These are phyloP conservation scores for Caerostris darwini DNA, from an alignment of 1,140 invertebrate species.

Conservation along the genomic window DNA sequence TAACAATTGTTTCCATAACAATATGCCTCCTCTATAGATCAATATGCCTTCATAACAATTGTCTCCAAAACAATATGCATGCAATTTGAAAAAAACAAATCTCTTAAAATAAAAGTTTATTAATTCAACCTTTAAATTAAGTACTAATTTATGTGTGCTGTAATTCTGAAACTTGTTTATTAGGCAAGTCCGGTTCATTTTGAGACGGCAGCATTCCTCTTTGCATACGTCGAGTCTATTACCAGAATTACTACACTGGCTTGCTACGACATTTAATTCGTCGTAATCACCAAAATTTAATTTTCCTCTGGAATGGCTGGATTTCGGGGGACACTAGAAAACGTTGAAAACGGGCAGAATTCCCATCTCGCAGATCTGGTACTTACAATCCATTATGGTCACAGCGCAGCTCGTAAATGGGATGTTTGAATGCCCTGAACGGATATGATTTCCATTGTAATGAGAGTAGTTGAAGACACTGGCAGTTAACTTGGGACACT, in stretches of 20 bases:
- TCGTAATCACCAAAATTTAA: slow-evolving; percentile 4
- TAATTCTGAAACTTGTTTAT: background rate
- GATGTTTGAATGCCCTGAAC: background rate
- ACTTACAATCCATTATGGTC: slow-evolving; percentile 9
- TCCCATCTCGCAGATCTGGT: background rate
- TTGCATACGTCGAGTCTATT: background rate
- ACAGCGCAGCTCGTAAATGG: slow-evolving; percentile 1
- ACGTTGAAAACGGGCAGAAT: background rate
- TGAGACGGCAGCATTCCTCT: background rate
- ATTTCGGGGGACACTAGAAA: background rate
- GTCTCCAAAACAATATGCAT: too few species aligned
- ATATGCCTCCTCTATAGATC: too few species aligned
- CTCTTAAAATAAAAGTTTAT: too few species aligned
- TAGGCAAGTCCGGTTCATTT: background rate
- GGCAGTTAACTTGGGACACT: background rate
- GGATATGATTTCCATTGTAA: background rate
- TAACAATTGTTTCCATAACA: too few species aligned
- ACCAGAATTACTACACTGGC: background rate
- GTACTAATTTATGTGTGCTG: too few species aligned
- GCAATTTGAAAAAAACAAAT: too few species aligned
- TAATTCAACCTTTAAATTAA: too few species aligned
- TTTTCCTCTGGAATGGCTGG: background rate
- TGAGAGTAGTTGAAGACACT: background rate
- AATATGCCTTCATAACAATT: too few species aligned
- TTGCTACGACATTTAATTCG: background rate